phyloP scores from a whole-genome alignment of 2,113 vertebrate genomes.

The Lycocorax pyrrhopterus region DNA sequence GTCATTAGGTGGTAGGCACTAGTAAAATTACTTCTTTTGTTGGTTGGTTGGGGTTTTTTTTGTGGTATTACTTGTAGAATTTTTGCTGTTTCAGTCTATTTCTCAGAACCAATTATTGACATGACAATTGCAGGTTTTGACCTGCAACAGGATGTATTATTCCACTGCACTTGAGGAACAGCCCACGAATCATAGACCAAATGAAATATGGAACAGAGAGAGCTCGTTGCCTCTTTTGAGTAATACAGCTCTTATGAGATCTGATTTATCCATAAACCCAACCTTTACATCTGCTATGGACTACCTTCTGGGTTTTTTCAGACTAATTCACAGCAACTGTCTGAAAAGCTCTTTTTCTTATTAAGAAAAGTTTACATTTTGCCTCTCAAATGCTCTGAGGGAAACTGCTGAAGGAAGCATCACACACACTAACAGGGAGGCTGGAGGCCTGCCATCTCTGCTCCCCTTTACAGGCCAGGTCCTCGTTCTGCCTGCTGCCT shows the following conservation, averaged over 20 bases:
- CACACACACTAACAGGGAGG: rapidly evolving
- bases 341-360: background rate
- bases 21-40: background rate
- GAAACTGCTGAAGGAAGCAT: background rate
- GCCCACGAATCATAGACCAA: background rate
- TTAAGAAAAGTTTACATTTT: background rate
- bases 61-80: background rate
- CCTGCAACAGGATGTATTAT: background rate
- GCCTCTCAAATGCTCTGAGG: background rate
- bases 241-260: background rate
- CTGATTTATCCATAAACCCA: background rate
- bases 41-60: background rate
- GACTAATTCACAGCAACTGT: background rate
- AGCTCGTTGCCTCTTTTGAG: rapidly evolving
- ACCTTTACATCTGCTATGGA: background rate
- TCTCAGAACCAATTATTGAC: background rate
- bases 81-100: background rate
- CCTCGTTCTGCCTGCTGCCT: background rate
- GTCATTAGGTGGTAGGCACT: background rate
- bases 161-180: background rate
- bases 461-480: rapidly evolving
- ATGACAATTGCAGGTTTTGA: background rate
- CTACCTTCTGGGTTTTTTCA: background rate
- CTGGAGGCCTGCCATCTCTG: background rate
- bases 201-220: background rate